Conservation (phyloP, 1,140 invertebrate species). For the Hyphantria cunea region DNA sequence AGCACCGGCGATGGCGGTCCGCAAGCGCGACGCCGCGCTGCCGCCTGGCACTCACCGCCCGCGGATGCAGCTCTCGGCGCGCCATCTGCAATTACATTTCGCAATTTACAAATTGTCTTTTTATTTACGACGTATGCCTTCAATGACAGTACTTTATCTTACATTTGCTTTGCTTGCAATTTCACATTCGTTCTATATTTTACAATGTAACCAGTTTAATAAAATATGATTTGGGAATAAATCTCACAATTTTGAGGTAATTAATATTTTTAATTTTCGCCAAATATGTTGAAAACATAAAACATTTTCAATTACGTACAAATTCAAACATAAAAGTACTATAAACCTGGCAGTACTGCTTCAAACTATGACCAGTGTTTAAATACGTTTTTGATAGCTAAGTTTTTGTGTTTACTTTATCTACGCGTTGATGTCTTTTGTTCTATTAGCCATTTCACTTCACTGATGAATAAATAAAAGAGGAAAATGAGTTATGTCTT, state of each 20-base stretch:
- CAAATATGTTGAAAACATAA: no score
- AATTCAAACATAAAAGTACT: no score
- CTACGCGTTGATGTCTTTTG: slow-evolving; percentile 70
- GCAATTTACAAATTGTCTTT: slow-evolving; percentile 63
- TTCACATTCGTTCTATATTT: no score
- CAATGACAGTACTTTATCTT: slow-evolving; percentile 38
- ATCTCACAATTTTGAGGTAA: not conserved
- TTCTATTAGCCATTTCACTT: slow-evolving; percentile 11
- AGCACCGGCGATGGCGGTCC: slow-evolving; percentile 45
- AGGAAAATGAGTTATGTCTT: no score
- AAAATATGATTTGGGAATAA: no score
- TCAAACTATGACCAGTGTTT: no score
- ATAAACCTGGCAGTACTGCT: no score
- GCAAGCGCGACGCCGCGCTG: slow-evolving; percentile 24
- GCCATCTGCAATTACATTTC: slow-evolving; percentile 66
- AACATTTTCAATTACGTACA: no score
- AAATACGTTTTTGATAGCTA: not conserved
- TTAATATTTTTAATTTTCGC: no score
- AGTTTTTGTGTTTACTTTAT: not conserved
- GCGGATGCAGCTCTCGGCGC: slow-evolving; percentile 31
- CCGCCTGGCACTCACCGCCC: slow-evolving; percentile 42
- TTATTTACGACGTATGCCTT: slow-evolving; percentile 52
- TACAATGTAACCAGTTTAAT: no score
- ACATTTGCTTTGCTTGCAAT: slow-evolving; percentile 13
- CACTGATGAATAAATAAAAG: slow-evolving; percentile 1